Conservation (phyloP, 64 coral and sea anemone species). For the Actinia tenebrosa region DNA sequence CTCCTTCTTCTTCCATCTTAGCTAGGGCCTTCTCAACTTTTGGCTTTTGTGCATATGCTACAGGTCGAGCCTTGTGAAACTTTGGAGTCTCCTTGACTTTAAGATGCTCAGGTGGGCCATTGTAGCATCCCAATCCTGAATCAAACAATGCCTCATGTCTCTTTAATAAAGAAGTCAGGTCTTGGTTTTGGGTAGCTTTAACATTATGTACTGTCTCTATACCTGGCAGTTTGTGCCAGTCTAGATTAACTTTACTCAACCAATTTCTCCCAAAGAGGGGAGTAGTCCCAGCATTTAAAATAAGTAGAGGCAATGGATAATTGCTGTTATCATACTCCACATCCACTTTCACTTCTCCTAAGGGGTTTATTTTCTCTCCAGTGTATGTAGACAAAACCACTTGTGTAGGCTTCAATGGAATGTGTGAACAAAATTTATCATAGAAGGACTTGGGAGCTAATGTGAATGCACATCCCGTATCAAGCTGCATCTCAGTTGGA, state of each 20-base stretch:
- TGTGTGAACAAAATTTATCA: constrained; percentile 40
- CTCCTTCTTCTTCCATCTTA: constrained; percentile 68
- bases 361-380: no score
- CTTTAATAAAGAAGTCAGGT: constrained; percentile 21
- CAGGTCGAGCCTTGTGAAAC: constrained; percentile 30
- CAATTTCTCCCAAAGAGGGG: no score
- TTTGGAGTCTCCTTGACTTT: constrained; percentile 22
- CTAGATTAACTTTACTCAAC: no score
- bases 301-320: no score
- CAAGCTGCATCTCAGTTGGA: constrained; percentile 43
- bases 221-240: no score
- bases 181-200: constrained; percentile 19
- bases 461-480: constrained; percentile 43
- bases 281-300: no score
- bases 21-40: constrained; percentile 45
- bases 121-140: constrained; percentile 30
- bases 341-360: no score
- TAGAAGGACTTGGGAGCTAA: constrained; percentile 40
- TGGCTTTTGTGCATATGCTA: constrained; percentile 37
- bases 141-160: constrained; percentile 35
- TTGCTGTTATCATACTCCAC: no score
- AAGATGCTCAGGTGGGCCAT: not conserved
- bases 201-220: no score
- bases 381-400: no score
- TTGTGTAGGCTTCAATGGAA: no score